These are phyloP conservation scores for Leptestheria dahalacensis DNA, from an alignment of 1,140 invertebrate species.

Conservation along the genomic window DNA sequence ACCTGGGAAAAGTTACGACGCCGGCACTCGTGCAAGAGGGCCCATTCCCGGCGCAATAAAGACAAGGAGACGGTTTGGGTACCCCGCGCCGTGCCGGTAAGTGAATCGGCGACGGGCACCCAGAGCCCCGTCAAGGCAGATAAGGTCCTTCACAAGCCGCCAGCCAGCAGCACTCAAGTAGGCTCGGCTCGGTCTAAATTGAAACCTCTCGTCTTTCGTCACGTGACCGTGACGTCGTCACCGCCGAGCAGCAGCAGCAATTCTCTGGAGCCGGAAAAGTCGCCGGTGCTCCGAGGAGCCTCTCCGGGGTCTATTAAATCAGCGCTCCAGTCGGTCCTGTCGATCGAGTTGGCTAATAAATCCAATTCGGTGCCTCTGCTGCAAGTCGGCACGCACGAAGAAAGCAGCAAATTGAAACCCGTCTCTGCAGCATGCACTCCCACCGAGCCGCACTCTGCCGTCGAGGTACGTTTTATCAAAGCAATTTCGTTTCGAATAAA, in stretches of 20 bases:
- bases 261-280: background rate
- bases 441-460: conserved; percentile 11
- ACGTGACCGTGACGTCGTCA: background rate
- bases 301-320: conserved; percentile 11
- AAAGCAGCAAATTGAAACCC: conserved; percentile 3
- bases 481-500: background rate
- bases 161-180: background rate
- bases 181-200: background rate
- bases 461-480: conserved; percentile 16
- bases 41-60: background rate
- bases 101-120: background rate
- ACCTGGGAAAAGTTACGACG: conserved; percentile 15
- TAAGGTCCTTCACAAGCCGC: background rate
- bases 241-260: background rate
- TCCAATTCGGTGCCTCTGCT: conserved; percentile 11
- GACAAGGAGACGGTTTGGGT: background rate
- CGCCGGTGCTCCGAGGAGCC: background rate
- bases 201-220: background rate
- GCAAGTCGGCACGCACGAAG: background rate
- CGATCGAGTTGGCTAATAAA: conserved; percentile 8
- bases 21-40: conserved; percentile 14
- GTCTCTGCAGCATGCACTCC: conserved; percentile 16
- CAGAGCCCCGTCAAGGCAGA: background rate
- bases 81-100: background rate
- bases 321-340: conserved; percentile 11